Percentiles rank a stretch among this genome's conserved stretches.
Conservation (phyloP, 2,113 vertebrate genomes). For the Fregata magnificens region DNA sequence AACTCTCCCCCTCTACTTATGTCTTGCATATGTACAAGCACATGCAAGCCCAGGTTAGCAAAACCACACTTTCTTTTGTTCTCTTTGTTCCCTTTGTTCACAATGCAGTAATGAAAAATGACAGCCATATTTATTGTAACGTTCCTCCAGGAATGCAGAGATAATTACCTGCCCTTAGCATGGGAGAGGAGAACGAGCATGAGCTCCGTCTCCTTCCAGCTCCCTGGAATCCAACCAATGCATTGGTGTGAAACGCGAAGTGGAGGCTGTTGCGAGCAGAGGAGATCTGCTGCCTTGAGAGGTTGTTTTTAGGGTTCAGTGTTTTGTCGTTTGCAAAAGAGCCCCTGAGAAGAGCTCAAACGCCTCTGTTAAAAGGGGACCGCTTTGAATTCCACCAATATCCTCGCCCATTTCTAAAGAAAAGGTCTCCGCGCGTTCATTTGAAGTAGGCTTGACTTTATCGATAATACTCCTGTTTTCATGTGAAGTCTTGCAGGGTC, state of each 20-base stretch:
- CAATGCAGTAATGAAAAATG: conserved; percentile 51
- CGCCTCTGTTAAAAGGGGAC: not conserved
- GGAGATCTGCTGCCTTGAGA: not conserved
- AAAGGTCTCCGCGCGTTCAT: not conserved
- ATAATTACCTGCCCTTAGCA: conserved; percentile 61
- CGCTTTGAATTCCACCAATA: not conserved
- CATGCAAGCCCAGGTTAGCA: not conserved
- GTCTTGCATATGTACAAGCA: not conserved
- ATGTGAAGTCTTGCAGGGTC: not conserved
- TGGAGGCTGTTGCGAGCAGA: not conserved
- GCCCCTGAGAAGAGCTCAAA: not conserved
- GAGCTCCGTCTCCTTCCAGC: not conserved
- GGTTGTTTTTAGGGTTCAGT: not conserved
- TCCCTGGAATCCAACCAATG: not conserved
- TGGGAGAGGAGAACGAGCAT: not conserved
- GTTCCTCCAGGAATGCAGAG: conserved; percentile 64
- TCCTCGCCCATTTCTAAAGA: fast-evolving
- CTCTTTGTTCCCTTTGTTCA: conserved; percentile 67
- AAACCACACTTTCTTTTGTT: conserved; percentile 55
- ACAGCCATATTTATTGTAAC: conserved; percentile 65
- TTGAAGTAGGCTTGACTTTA: not conserved
- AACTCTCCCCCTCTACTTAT: not conserved
- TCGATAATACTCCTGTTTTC: not conserved
- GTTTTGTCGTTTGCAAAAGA: not conserved
- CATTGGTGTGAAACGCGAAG: not conserved